Base-by-base conservation (phyloP, 2,888 invertebrate genomes). In the Athalia circularis region DNA sequence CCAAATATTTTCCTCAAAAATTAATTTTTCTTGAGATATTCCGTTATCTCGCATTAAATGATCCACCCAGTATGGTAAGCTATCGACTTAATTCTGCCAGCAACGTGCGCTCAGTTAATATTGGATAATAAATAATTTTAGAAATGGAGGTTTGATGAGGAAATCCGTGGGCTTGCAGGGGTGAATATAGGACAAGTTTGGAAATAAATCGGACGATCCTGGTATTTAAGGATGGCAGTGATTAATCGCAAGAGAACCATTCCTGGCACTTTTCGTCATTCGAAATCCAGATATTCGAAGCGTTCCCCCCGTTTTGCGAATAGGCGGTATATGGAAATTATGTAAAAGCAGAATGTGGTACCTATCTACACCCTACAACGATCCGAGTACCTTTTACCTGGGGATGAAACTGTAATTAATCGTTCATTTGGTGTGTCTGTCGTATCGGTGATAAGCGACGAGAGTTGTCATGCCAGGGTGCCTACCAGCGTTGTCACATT, bases 391-490 rank as follows among this genome's bases (percentile, higher is more conserved):
- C 54, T 68, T 68, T 43, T 68, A 54, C 68, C 52, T 68, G 15
- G 54, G 54, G 68, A 68, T 68, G 54, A 68, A 68, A 29, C 29
- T 68, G 15, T 68, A 68, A 68, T 68, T 68, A 52, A 68, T 68
- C 68, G 68, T 68, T 68, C 52, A 54, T 54, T 54, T 68, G 68
- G 54, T 52, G 54, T 52, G 54, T 68, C 52, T 68, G 68, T 11
- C 68, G 68, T 68, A 68, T 68, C 68, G 5, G 68, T 68, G 68
- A 68, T 68, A 68, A 68, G 68, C 68, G 68, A 54, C 50, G 68
- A 68, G 68, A 68, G 68, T 68, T 52, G 68, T 68, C 29, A 54
- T 11, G 29, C 29, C 29, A 29, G 29, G 68, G 54, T 68, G 54
- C 54, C 9, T 29, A 68, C 68, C 68, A 29, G n/a, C 68, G 52